Evolutionary conservation across 2,113 vertebrate species (phyloP), one percentile per base, ranked within the genome.

Genomic region (Carassius gibelio): DNA sequence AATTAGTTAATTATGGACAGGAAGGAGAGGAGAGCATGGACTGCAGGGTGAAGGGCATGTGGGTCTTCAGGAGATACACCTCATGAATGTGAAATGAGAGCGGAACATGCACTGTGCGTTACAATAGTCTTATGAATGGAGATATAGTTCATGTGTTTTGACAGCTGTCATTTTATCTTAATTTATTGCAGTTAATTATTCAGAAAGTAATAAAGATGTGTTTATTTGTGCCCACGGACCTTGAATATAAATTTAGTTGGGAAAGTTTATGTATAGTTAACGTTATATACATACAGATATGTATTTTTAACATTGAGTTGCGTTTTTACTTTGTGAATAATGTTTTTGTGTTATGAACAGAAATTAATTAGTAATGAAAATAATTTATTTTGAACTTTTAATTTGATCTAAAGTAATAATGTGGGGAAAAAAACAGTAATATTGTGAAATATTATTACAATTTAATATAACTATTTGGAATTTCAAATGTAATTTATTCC

Each of bases 1-100:
- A 96, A 96, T 96, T 95, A 94, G 92, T 94, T 95, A 96, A 97
- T 96, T 96, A 94, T 38, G 88, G 93, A 87, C 59, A 87, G 89
- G 84, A 89, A 93, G 89, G 91, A 82, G 82, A 86, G n/a, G 90
- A 79, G 89, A 92, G 75, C 93, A 88, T 92, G 76, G 75, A 61
- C 26, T 36, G 87, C 78, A 52, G 75, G 82, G 84, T 89, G 87
- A 88, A 91, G 90, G 90, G 85, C 88, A 86, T 78, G 34, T 7
- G 19, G 85, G 64, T 38, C 1, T 62, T 84, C 19, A 30, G 83
- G 82, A 80, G 48, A 76, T 38, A 83, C 77, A 80, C 62, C 69
- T 55, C 23, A 68, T 84, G 87, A 88, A 90, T 89, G 78, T 87
- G 77, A 87, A 89, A 87, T 61, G 36, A 84, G 45, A 80, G 34